Conservation (phyloP, 2,113 vertebrate genomes). For the Mobula hypostoma region DNA sequence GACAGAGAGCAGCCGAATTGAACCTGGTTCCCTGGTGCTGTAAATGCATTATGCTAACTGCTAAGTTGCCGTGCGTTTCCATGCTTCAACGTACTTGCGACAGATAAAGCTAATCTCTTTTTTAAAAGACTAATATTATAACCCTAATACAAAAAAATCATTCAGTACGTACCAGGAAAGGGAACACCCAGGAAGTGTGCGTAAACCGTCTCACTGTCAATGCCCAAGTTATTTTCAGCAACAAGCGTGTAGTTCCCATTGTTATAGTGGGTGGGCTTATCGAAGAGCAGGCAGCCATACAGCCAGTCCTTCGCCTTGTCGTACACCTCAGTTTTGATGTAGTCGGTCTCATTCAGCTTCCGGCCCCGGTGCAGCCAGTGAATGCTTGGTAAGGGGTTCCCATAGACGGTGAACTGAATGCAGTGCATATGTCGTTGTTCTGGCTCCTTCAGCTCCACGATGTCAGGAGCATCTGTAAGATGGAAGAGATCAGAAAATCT, state of each 20-base stretch:
- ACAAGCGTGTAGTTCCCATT: slow-evolving; percentile 96
- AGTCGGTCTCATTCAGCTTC: slow-evolving; percentile 69
- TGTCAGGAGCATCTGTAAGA: slow-evolving; percentile 78
- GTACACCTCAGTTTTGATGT: slow-evolving; percentile 78
- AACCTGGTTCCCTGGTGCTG: too few relatives aligned
- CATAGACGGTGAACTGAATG: slow-evolving; percentile 86
- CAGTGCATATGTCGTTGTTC: slow-evolving; percentile 84
- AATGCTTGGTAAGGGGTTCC: slow-evolving; percentile 81
- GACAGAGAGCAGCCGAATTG: too few relatives aligned
- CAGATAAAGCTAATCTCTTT: too few relatives aligned
- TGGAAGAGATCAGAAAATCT: slow-evolving; percentile 3
- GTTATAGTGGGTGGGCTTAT: slow-evolving; percentile 91
- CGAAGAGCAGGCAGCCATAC: slow-evolving; percentile 88
- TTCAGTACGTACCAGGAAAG: slow-evolving; percentile 60
- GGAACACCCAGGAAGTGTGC: slow-evolving; percentile 83
- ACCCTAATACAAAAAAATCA: not conserved
- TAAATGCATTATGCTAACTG: too few relatives aligned
- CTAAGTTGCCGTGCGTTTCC: too few relatives aligned
- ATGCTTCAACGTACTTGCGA: too few relatives aligned
- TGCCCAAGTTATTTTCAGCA: slow-evolving; percentile 79
- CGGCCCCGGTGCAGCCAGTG: slow-evolving; percentile 81
- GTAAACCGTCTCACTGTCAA: slow-evolving; percentile 78
- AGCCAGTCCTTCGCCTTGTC: slow-evolving; percentile 73
- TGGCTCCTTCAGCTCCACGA: slow-evolving; percentile 79
- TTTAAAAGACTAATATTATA: too few relatives aligned